Percentiles rank a stretch among this genome's conserved stretches.
These are phyloP conservation scores for Drosophila tanythrix DNA, from an alignment of 2,888 invertebrate genomes.

Conservation along the genomic window DNA sequence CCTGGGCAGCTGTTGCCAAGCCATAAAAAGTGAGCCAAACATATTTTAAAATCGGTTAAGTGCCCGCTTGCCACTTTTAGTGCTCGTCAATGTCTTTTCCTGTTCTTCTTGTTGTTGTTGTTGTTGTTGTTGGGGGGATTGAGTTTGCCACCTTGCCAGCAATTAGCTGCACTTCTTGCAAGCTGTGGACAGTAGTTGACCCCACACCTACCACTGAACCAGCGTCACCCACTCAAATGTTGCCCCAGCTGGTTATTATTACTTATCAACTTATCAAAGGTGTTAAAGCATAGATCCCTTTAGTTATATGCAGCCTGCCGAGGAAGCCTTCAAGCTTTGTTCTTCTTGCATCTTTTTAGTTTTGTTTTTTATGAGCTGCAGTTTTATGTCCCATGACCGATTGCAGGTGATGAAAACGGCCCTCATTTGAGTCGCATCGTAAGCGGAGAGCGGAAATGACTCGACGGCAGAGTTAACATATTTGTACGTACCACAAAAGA, in stretches of 20 bases:
- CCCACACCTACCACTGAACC: neutral
- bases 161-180: constrained; percentile 55
- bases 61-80: constrained; percentile 64
- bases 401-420: constrained; percentile 53
- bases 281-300: neutral
- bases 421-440: constrained; percentile 48
- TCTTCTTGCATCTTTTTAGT: constrained; percentile 3
- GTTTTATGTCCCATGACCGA: constrained; percentile 68
- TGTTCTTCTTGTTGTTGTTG: neutral
- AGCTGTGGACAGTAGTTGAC: constrained; percentile 26
- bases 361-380: constrained; percentile 11
- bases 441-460: constrained; percentile 64
- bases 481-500: constrained; percentile 53
- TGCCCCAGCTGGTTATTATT: neutral
- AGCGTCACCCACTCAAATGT: constrained; percentile 1
- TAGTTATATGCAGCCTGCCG: constrained; percentile 5
- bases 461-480: constrained; percentile 47
- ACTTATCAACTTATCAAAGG: neutral
- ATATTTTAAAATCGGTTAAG: constrained; percentile 81
- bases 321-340: constrained; percentile 46
- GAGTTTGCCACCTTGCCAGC: constrained; percentile 37
- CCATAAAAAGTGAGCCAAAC: constrained; percentile 61
- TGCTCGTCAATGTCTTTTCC: constrained; percentile 35
- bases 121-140: constrained; percentile 10
- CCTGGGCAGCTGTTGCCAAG: constrained; percentile 52